Base-by-base conservation (phyloP, 1,140 invertebrate genomes). In the Physella acuta region DNA sequence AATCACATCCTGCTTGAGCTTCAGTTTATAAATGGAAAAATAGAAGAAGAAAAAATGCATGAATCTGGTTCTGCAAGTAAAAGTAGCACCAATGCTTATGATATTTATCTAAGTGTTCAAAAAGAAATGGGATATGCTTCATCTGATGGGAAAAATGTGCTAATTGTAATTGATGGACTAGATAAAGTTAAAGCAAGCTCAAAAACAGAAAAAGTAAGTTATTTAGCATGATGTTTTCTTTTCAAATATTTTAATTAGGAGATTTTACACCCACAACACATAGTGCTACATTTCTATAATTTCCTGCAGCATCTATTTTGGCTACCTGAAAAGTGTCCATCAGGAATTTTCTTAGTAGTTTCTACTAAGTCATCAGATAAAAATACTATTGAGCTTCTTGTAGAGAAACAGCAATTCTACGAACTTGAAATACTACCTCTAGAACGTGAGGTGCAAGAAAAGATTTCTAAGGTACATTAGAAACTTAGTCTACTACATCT, bases 101-200 rank as follows among this genome's bases (percentile, higher is more conserved):
- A 68, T 24, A 30, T 65, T 34, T 65, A 71, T n/a, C 59, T 68
- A 36, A 65, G 70, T 34, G 31, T 76, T 3, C 28, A 62, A 39
- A 62, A 55, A 20, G 52, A 53, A 26, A 64, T 73, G 28, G 59
- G 70, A 59, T 59, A 65, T 31, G 16, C 63, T 0, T 34, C 59
- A n/a, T 59, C 20, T 37, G 11, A 51, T 52, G 72, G 70, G 1
- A 75, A 75, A 62, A 61, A 62, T n/a, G 53, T 73, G 14, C 59
- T 73, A 1, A 49, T 78, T 36, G 65, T 78, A 24, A 72, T 78
- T 66, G 77, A 78, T 66, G 73, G 75, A 2, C 53, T 76, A 33
- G 60, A 76, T 4, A 76, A 71, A 60, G 56, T 75, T 3, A 60
- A 58, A 16, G 68, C 66, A 36, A 37, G 61, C 3, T 39, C 51